Evolutionary conservation across 2,888 invertebrate species (phyloP).

Genomic region (Biston stratarius): DNA sequence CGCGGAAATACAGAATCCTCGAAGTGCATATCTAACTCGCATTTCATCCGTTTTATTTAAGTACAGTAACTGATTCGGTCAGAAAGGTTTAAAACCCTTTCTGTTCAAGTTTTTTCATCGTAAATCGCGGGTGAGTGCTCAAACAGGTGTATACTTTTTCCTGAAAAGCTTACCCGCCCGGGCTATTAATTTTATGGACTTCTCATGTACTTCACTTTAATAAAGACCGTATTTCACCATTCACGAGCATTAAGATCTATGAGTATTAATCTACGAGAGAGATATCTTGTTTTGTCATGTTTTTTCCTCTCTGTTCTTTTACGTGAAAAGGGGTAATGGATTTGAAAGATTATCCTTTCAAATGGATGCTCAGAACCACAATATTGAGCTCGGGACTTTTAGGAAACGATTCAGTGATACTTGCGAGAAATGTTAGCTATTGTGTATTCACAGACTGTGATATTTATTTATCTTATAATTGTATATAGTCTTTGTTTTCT

Average conservation of each 20-base stretch:
- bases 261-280: conserved; percentile 41
- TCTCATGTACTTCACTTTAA: conserved; percentile 61
- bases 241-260: conserved; percentile 60
- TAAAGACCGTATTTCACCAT: conserved; percentile 60
- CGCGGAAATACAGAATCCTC: too few species aligned
- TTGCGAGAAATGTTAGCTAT: too few species aligned
- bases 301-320: conserved; percentile 26
- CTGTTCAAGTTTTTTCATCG: conserved; percentile 17
- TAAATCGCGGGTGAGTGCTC: conserved; percentile 42
- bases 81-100: conserved; percentile 8
- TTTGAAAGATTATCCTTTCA: conserved; percentile 32
- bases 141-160: conserved; percentile 51
- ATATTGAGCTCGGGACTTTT: conserved; percentile 4
- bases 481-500: background rate
- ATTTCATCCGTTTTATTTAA: background rate
- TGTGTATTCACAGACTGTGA: too few species aligned
- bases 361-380: conserved; percentile 3
- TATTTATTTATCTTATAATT: too few species aligned
- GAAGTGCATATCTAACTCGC: too few species aligned
- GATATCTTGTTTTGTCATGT: conserved; percentile 43
- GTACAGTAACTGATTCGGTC: conserved; percentile 13
- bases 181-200: conserved; percentile 63
- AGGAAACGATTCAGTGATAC: conserved; percentile 2
- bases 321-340: conserved; percentile 33
- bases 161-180: conserved; percentile 41